phyloP scores from a whole-genome alignment of 2,888 invertebrate genomes.

The Thereva unica region DNA sequence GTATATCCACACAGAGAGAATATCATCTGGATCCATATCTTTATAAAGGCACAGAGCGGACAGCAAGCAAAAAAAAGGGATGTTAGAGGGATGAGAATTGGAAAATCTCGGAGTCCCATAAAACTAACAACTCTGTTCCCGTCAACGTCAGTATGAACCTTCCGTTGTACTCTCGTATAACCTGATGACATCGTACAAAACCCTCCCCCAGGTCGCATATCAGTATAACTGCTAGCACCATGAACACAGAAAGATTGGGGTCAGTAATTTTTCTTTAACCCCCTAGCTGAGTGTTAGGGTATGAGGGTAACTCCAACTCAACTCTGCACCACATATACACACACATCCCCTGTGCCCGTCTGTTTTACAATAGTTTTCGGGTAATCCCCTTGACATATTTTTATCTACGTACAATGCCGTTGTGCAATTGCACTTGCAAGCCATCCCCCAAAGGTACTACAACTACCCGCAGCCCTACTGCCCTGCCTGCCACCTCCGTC shows the following conservation, averaged over 20 bases:
- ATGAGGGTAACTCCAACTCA: too few relatives aligned
- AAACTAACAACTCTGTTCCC: conserved; percentile 12
- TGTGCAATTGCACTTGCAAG: neutral
- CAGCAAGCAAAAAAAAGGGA: too few relatives aligned
- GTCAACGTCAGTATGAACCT: conserved; percentile 11
- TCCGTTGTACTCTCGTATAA: conserved; percentile 17
- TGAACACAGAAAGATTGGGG: conserved; percentile 30
- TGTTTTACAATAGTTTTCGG: conserved; percentile 22
- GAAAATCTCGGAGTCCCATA: conserved; percentile 14
- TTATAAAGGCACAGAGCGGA: too few relatives aligned
- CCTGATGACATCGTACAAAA: conserved; percentile 26
- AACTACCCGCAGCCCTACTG: too few relatives aligned
- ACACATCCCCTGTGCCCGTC: conserved; percentile 4
- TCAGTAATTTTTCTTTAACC: conserved; percentile 36
- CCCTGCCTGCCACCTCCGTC: too few relatives aligned
- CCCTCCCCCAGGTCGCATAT: conserved; percentile 21
- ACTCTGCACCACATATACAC: neutral
- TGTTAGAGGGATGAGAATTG: neutral
- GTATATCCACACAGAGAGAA: neutral
- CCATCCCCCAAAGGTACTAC: neutral
- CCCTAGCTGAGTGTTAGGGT: too few relatives aligned
- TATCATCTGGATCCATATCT: too few relatives aligned
- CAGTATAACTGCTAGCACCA: conserved; percentile 16
- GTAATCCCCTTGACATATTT: conserved; percentile 34
- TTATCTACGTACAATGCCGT: conserved; percentile 24